phyloP scores from a whole-genome alignment of 2,113 vertebrate genomes.

The Neogobius melanostomus region DNA sequence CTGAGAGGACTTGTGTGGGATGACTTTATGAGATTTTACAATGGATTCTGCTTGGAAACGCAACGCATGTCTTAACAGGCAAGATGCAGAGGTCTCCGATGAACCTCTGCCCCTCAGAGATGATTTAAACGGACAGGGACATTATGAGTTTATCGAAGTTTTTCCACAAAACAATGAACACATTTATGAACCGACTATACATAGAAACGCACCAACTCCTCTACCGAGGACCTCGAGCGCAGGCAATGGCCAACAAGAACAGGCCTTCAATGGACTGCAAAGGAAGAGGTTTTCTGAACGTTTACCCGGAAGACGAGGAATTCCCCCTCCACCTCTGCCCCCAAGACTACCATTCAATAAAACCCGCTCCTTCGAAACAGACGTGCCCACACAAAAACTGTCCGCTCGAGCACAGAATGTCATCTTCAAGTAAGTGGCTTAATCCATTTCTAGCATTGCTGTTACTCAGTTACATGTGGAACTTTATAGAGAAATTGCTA shows the following conservation, averaged over 20 bases:
- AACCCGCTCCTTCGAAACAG: slow-evolving; percentile 24
- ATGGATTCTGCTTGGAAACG: slow-evolving; percentile 45
- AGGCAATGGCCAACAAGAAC: neutral
- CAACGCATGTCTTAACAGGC: neutral
- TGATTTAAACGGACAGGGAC: neutral
- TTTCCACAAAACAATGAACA: neutral
- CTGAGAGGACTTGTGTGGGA: neutral
- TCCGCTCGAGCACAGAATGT: slow-evolving; percentile 50
- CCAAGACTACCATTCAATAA: slow-evolving; percentile 16
- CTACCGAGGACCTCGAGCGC: neutral
- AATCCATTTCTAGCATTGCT: neutral
- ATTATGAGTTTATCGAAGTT: neutral
- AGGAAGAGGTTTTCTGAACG: slow-evolving; percentile 9
- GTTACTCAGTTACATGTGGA: neutral
- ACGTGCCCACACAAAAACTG: neutral
- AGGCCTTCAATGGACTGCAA: neutral
- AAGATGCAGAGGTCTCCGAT: neutral
- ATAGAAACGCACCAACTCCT: neutral
- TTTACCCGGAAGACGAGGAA: neutral
- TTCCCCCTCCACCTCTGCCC: slow-evolving; percentile 53
- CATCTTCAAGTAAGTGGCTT: slow-evolving; percentile 50
- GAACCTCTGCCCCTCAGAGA: slow-evolving; percentile 18
- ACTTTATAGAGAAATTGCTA: neutral
- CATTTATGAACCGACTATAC: neutral
- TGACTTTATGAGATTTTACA: slow-evolving; percentile 28